Evolutionary conservation across 2,888 invertebrate genomes (phyloP).

Genomic region (Zygaena filipendulae): DNA sequence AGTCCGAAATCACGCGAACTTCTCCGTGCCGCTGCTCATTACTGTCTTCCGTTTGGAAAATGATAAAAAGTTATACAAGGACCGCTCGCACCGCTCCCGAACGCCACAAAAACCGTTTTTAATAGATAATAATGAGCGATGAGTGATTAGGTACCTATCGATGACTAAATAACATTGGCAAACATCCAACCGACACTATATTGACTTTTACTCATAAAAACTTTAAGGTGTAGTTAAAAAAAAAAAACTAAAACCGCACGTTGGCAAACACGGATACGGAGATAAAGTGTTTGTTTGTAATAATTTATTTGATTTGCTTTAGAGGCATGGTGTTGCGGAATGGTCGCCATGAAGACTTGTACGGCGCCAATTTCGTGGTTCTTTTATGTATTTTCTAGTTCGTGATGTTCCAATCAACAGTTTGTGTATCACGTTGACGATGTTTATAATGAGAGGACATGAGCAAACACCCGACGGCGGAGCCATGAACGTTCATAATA

Average conservation of each 20-base stretch:
- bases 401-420: slow-evolving; percentile 36
- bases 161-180: slow-evolving; percentile 46
- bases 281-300: slow-evolving; percentile 21
- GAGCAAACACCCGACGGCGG: slow-evolving; percentile 4
- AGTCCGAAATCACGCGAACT: slow-evolving; percentile 33
- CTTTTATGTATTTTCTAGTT: slow-evolving; percentile 29
- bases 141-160: slow-evolving; percentile 38
- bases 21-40: slow-evolving; percentile 40
- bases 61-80: too few species aligned
- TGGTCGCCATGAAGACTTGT: too few species aligned
- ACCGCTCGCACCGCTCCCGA: too few species aligned
- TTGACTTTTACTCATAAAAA: slow-evolving; percentile 39
- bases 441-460: slow-evolving; percentile 2
- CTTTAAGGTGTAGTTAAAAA: too few species aligned
- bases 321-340: too few species aligned
- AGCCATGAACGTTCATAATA: slow-evolving; percentile 2
- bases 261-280: slow-evolving; percentile 28
- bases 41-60: slow-evolving; percentile 28
- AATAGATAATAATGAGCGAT: slow-evolving; percentile 48
- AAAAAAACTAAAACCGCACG: too few species aligned
- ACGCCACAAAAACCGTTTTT: slow-evolving; percentile 28
- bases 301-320: too few species aligned
- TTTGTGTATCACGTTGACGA: slow-evolving; percentile 27
- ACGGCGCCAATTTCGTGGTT: slow-evolving; percentile 20
- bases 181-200: slow-evolving; percentile 39